Base-by-base conservation (phyloP, 2,888 invertebrate species). In the Acronicta aceris region DNA sequence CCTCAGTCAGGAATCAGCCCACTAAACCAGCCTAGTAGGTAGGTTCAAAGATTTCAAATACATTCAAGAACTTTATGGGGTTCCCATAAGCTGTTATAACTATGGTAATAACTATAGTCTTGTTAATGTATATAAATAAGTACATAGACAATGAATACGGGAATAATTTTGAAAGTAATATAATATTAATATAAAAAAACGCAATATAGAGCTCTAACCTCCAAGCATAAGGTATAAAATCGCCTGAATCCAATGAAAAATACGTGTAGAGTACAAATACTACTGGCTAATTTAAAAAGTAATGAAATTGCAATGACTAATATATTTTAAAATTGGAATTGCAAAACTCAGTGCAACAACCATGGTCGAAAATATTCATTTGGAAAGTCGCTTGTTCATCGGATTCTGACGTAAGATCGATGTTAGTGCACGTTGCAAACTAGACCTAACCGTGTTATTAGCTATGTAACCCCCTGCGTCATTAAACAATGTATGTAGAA, bases 381-480 rank as follows among this genome's bases (percentile, higher is more conserved):
- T 7, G 13, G 21, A 43, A 43, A n/a, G 9, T 43, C n/a, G 17
- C 59, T 52, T 42, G 45, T 66, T 45, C 42, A 36, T 46, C 9
- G 13, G 2, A 42, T 36, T 67, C 49, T 56, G 40, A 66, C 49
- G 21, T 41, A 13, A 17, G 3, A 33, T 12, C 38, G 27, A 42
- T 12, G 59, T 40, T 45, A 33, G 56, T 65, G 47, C 61, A 72
- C 71, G 57, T 61, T 74, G 56, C 60, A 38, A 61, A 45, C 45
- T 45, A 38, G 57, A 33, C 41, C 38, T 46, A 64, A 48, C 61
- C 66, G 49, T 17, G n/a, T 40, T 17, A 52, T 46, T 60, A 61
- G 50, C 74, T 65, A 76, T 58, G 60, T 56, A 74, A 69, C 57
- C 65, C 27, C 7, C 17, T 15, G 41, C 64, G 49, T 55, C 59